A percentile compares a stretch with the other conserved stretches of the same genome.
These are phyloP conservation scores for Sebastes elongatus DNA, from an alignment of 2,797 vertebrate genomes.

Conservation along the genomic window DNA sequence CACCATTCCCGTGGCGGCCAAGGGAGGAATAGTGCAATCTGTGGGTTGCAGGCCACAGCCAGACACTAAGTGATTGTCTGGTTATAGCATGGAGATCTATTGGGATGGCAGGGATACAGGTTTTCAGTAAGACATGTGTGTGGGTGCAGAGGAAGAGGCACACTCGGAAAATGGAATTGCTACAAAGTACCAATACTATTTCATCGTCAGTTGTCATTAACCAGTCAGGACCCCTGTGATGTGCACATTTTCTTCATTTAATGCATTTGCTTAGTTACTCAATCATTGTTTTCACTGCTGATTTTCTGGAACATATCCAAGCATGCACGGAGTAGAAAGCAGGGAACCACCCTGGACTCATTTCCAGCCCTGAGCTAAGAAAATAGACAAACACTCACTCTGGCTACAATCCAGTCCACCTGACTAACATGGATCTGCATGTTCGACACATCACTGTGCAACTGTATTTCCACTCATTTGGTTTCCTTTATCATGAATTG, in stretches of 20 bases:
- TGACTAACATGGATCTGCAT: neutral
- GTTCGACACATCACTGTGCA: neutral
- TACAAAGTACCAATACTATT: neutral
- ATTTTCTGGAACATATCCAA: neutral
- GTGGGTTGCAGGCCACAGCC: constrained; percentile 56
- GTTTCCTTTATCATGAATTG: neutral
- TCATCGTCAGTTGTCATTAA: neutral
- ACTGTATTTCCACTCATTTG: neutral
- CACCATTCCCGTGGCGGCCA: constrained; percentile 46
- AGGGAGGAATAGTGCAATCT: constrained; percentile 56
- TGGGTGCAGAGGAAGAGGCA: neutral
- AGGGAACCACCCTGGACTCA: neutral
- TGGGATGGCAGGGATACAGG: constrained; percentile 4
- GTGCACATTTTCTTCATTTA: neutral
- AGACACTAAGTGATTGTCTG: constrained; percentile 58
- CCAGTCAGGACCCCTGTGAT: neutral
- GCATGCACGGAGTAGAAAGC: neutral
- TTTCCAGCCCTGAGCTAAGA: neutral
- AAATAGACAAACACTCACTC: neutral
- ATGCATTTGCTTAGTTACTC: neutral
- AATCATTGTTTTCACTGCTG: neutral
- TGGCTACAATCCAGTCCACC: neutral
- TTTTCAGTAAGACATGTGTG: constrained; percentile 20
- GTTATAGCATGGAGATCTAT: constrained; percentile 31
- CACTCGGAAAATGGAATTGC: neutral